A percentile compares a stretch with the other conserved stretches of the same genome.
phyloP scores from a whole-genome alignment of 2,888 invertebrate species.

The Onchidella celtica region DNA sequence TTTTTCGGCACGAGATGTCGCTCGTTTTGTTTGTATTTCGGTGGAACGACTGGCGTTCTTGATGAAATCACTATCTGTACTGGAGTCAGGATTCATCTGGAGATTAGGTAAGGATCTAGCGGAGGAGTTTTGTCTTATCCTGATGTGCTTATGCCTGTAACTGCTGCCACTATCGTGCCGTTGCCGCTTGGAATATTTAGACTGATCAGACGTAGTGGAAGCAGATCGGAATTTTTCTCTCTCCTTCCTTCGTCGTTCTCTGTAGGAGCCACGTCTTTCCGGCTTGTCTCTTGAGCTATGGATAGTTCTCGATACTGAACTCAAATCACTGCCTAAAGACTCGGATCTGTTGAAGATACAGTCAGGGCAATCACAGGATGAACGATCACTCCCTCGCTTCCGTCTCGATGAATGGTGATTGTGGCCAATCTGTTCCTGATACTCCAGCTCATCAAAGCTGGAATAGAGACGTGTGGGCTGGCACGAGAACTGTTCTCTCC shows the following conservation, averaged over 20 bases:
- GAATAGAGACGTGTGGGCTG: not conserved
- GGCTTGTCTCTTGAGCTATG: not conserved
- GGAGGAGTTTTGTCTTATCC: not conserved
- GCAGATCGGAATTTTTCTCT: not conserved
- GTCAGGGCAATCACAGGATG: not conserved
- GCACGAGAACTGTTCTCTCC: not conserved
- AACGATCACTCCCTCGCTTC: not conserved
- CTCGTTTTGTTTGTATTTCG: not conserved
- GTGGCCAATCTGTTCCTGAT: not conserved
- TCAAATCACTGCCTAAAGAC: slow-evolving; percentile 1
- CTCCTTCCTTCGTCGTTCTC: not conserved
- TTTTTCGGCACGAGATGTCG: not conserved
- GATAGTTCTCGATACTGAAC: not conserved
- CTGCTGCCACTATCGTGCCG: not conserved
- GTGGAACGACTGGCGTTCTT: not conserved
- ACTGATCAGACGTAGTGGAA: slow-evolving; percentile 1
- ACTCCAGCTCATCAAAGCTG: not conserved
- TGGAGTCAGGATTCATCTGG: slow-evolving; percentile 6
- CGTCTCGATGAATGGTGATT: not conserved
- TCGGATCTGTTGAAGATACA: slow-evolving; percentile 1
- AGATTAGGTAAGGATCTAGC: not conserved
- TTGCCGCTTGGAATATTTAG: not conserved
- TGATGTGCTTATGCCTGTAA: not conserved
- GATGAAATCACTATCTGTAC: slow-evolving; percentile 45
- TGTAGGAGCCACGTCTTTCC: not conserved